Base-by-base conservation (phyloP, 1,140 invertebrate genomes). In the Trichonephila clavata region DNA sequence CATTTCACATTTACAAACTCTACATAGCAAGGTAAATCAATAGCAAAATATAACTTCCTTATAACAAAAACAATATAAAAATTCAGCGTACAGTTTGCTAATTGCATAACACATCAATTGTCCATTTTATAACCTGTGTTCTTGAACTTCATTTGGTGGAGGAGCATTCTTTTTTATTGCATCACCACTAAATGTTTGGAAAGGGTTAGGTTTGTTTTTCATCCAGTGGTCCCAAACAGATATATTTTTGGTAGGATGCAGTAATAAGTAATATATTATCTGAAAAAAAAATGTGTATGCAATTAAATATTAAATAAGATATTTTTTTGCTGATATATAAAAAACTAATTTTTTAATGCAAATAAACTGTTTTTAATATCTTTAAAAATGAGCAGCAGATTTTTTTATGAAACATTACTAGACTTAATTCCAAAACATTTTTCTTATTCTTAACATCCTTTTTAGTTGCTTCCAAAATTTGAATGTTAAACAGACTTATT, bases 181-280 rank as follows among this genome's bases (percentile, higher is more conserved):
- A 60, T 63, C 77, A n/a, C 93, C 86, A 80, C 77, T 90, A 27
- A 65, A 77, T 27, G 90, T 68, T 20, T 84, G 27, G 50, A 77
- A 21, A 68, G 59, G 2, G 27, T 3, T 18, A 68, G 86, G n/a
- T 71, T 57, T 94, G 6, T 59, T 20, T 71, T 94, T 94, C n/a
- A 68, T 84, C 93, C 93, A 94, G 57, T 94, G 77, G 63, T 89
- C 93, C 93, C 93, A 94, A 18, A 94, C 87, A 32, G 93, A 81
- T 43, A 95, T 95, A 60, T 92, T 93, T n/a, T 90, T 86, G 5
- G 94, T 95, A 21, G 94, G 95, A 94, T 95, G 95, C 18, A 94
- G 87, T 20, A 94, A 65, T 68, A 94, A 93, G 65, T 95, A 95
- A 57, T 95, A 95, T 14, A 94, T 59, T 32, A 90, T 80, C 94